Evolutionary conservation across 1,140 invertebrate genomes (phyloP).

Genomic region (Coelopa frigida): DNA sequence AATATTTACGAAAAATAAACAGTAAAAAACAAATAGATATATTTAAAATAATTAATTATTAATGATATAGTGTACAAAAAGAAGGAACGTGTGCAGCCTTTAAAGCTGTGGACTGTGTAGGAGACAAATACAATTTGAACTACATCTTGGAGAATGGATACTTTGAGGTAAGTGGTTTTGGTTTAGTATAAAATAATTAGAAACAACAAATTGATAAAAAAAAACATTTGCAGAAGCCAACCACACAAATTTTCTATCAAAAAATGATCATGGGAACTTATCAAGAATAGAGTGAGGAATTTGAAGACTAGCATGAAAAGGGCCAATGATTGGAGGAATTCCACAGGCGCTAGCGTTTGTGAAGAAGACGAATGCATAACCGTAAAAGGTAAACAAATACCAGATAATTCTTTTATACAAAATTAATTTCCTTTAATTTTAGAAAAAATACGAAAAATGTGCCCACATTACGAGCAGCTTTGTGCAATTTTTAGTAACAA

Average conservation of each 20-base stretch:
- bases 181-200: too few species aligned
- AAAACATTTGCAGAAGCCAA: slow-evolving; percentile 9
- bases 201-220: too few species aligned
- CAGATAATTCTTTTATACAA: neutral
- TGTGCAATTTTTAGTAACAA: neutral
- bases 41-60: too few species aligned
- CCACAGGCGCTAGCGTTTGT: neutral
- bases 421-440: neutral
- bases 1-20: too few species aligned
- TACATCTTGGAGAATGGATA: too few species aligned
- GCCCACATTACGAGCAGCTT: neutral
- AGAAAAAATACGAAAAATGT: slow-evolving; percentile 3
- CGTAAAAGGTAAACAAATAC: neutral
- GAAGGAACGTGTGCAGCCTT: too few species aligned
- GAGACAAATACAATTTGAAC: too few species aligned
- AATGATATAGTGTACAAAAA: too few species aligned
- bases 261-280: slow-evolving; percentile 6
- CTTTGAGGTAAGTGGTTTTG: too few species aligned
- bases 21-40: too few species aligned
- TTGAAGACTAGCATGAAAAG: neutral
- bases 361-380: neutral
- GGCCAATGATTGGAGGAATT: neutral
- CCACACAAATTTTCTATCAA: slow-evolving; percentile 9
- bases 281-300: slow-evolving; percentile 6
- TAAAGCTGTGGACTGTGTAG: too few species aligned